These are phyloP conservation scores for Eupeodes luniger DNA, from an alignment of 2,888 invertebrate species.

Conservation along the genomic window DNA sequence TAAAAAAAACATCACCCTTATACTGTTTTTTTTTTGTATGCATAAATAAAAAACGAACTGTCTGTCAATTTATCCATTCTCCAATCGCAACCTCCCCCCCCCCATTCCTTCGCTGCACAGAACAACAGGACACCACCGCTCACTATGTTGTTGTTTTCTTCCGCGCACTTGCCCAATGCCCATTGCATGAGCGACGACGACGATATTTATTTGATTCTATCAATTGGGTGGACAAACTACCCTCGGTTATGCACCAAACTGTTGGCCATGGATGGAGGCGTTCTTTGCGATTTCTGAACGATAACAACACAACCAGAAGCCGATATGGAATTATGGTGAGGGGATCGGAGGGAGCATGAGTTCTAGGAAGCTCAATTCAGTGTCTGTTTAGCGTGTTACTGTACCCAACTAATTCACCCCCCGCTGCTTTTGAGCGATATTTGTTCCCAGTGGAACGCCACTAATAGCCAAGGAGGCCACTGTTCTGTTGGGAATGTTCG, in stretches of 20 bases:
- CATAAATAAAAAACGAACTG: slow-evolving; percentile 67
- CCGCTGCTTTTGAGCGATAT: slow-evolving; percentile 60
- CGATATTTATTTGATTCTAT: slow-evolving; percentile 67
- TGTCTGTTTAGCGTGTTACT: slow-evolving; percentile 50
- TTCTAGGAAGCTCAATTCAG: slow-evolving; percentile 21
- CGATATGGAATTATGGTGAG: neutral
- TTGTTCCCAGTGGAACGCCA: slow-evolving; percentile 49
- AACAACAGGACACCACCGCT: slow-evolving; percentile 10
- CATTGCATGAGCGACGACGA: slow-evolving; percentile 35
- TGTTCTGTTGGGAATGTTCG: neutral
- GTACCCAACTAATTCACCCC: slow-evolving; percentile 2
- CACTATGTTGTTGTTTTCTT: slow-evolving; percentile 2
- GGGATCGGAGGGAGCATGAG: neutral
- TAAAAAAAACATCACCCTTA: neutral
- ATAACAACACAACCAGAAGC: slow-evolving; percentile 17
- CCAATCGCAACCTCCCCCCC: neutral
- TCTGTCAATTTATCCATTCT: slow-evolving; percentile 61
- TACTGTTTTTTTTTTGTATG: slow-evolving; percentile 25
- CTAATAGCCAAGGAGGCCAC: slow-evolving; percentile 53
- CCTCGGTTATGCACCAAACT: slow-evolving; percentile 41
- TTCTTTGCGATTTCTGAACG: slow-evolving; percentile 49
- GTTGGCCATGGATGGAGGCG: slow-evolving; percentile 46
- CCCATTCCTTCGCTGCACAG: slow-evolving; percentile 29
- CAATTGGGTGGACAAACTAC: slow-evolving; percentile 61
- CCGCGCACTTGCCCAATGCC: neutral